Evolutionary conservation across 2,797 vertebrate genomes (phyloP).

Genomic region (Halcyon smyrnensis): DNA sequence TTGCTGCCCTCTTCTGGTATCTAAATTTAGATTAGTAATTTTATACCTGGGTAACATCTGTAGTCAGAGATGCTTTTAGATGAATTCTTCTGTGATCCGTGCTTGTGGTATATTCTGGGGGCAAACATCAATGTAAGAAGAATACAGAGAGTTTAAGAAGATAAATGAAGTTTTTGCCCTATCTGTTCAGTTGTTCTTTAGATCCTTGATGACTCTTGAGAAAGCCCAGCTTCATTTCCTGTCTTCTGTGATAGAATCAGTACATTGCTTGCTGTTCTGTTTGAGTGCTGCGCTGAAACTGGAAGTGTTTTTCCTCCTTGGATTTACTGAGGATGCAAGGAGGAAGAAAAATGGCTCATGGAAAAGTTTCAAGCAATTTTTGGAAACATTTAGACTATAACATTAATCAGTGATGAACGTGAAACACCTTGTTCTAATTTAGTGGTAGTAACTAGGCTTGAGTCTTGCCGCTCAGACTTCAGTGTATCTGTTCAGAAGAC

Average conservation of each 20-base stretch:
- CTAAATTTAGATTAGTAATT: neutral
- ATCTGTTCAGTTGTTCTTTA: neutral
- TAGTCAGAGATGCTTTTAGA: neutral
- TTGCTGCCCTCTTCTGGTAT: neutral
- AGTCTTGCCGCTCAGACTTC: neutral
- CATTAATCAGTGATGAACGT: neutral
- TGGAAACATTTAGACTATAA: neutral
- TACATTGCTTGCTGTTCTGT: neutral
- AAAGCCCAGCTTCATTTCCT: slow-evolving; percentile 34
- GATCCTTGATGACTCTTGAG: neutral
- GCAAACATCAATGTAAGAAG: neutral
- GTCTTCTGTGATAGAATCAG: neutral
- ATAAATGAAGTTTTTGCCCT: neutral
- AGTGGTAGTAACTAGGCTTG: neutral
- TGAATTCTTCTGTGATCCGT: neutral
- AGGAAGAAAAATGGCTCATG: neutral
- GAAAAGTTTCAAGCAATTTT: neutral
- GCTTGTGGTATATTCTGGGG: neutral
- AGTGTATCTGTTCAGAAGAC: neutral
- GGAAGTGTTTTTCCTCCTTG: neutral
- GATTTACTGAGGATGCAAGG: neutral
- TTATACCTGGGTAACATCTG: neutral
- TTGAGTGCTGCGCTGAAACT: neutral
- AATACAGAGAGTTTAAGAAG: neutral
- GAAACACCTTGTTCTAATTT: neutral